Evolutionary conservation across 2,113 vertebrate genomes (phyloP).

Genomic region (Nothocercus nigrocapillus): DNA sequence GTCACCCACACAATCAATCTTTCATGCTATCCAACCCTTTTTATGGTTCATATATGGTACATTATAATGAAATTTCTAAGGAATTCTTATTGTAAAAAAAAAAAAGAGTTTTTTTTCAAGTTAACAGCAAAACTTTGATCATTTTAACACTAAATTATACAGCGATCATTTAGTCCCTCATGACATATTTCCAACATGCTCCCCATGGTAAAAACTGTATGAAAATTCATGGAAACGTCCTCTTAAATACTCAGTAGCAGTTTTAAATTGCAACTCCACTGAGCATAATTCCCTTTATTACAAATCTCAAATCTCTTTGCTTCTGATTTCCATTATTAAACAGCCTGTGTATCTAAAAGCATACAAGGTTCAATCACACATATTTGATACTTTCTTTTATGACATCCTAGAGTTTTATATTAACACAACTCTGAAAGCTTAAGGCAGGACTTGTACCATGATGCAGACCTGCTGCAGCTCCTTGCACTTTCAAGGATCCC

Average conservation of each 20-base stretch:
- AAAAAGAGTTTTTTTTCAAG: not conserved
- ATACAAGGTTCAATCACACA: not conserved
- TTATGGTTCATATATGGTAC: not conserved
- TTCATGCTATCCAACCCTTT: not conserved
- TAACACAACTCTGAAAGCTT: not conserved
- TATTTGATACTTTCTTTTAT: not conserved
- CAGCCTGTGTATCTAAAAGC: not conserved
- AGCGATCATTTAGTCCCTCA: not conserved
- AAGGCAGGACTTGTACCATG: not conserved
- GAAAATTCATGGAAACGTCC: slow-evolving; percentile 9
- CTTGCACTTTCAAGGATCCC: not conserved
- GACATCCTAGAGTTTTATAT: not conserved
- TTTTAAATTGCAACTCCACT: not conserved
- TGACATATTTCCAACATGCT: not conserved
- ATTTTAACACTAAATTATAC: not conserved
- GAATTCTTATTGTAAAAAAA: not conserved
- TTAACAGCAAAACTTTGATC: slow-evolving; percentile 4
- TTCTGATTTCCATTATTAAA: slow-evolving; percentile 32
- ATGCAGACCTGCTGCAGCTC: not conserved
- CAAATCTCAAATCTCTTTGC: not conserved
- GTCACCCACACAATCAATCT: not conserved
- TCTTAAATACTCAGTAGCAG: not conserved
- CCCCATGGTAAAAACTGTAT: slow-evolving; percentile 10
- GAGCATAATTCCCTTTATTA: slow-evolving; percentile 15
- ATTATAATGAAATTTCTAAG: not conserved